Evolutionary conservation across 2,113 vertebrate species (phyloP).

Genomic region (Stigmatopora nigra): DNA sequence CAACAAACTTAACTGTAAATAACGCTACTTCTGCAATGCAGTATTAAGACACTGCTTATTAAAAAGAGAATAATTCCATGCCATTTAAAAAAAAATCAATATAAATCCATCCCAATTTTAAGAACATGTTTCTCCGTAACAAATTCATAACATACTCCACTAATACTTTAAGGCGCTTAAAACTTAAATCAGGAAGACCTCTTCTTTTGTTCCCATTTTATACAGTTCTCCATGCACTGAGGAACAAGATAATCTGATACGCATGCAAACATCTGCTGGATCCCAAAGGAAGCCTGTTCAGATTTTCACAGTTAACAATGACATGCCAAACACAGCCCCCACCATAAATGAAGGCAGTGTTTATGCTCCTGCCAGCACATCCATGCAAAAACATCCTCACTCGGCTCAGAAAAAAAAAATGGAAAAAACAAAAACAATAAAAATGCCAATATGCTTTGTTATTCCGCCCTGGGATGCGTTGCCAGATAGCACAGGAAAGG

Average conservation of each 20-base stretch:
- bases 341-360: conserved; percentile 5
- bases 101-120: not conserved
- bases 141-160: conserved; percentile 7
- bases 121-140: not conserved
- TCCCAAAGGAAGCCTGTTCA: conserved; percentile 28
- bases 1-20: too few species aligned
- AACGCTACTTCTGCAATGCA: too few species aligned
- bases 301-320: conserved; percentile 20
- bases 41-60: not conserved
- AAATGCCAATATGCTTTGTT: not conserved
- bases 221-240: conserved; percentile 14
- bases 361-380: not conserved
- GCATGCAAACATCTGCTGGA: conserved; percentile 13
- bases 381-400: conserved; percentile 1
- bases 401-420: not conserved
- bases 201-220: conserved; percentile 20
- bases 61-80: not conserved
- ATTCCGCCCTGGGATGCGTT: not conserved
- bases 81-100: too few species aligned
- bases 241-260: conserved; percentile 21
- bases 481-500: not conserved
- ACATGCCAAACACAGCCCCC: conserved; percentile 26
- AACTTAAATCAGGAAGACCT: conserved; percentile 10
- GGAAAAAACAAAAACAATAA: not conserved
- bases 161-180: conserved; percentile 18